Conservation (phyloP, 2,888 invertebrate genomes). For the Agrotis segetum region DNA sequence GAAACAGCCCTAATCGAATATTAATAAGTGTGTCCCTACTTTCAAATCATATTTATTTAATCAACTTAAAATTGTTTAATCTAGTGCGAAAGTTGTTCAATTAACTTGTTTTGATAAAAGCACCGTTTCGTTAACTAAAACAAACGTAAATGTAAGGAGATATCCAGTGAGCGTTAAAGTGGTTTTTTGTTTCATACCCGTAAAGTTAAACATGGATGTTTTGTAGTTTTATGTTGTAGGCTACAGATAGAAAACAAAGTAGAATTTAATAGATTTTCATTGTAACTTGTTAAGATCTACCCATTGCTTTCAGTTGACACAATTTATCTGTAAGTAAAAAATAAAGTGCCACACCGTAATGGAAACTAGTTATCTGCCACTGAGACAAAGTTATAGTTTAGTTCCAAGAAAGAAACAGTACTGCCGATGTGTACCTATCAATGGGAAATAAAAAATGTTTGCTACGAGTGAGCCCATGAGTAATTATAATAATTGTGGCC, state of each 20-base stretch:
- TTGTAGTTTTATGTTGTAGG: not conserved
- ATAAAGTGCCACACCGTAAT: not conserved
- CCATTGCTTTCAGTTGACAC: slow-evolving; percentile 2
- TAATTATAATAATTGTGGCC: slow-evolving; percentile 44
- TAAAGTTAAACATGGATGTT: slow-evolving; percentile 19
- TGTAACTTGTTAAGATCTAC: not conserved
- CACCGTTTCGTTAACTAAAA: slow-evolving; percentile 22
- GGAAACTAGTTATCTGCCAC: slow-evolving; percentile 14
- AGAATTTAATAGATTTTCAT: slow-evolving; percentile 3
- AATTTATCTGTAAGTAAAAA: slow-evolving; percentile 13
- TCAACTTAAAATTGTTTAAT: too few relatives aligned
- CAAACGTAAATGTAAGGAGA: slow-evolving; percentile 33
- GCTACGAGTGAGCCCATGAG: slow-evolving; percentile 12
- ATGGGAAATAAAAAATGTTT: slow-evolving; percentile 41
- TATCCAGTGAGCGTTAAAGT: slow-evolving; percentile 19
- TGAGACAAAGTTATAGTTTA: slow-evolving; percentile 18
- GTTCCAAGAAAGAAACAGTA: slow-evolving; percentile 29
- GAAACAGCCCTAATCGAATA: too few relatives aligned
- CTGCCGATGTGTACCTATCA: not conserved
- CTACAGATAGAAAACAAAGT: not conserved
- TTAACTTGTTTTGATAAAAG: slow-evolving; percentile 24
- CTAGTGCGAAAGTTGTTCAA: slow-evolving; percentile 31
- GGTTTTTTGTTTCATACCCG: slow-evolving; percentile 16
- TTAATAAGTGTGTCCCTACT: too few relatives aligned
- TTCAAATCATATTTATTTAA: too few relatives aligned